Conservation (phyloP, 2,797 vertebrate species). For the Gymnoscopelus braueri region DNA sequence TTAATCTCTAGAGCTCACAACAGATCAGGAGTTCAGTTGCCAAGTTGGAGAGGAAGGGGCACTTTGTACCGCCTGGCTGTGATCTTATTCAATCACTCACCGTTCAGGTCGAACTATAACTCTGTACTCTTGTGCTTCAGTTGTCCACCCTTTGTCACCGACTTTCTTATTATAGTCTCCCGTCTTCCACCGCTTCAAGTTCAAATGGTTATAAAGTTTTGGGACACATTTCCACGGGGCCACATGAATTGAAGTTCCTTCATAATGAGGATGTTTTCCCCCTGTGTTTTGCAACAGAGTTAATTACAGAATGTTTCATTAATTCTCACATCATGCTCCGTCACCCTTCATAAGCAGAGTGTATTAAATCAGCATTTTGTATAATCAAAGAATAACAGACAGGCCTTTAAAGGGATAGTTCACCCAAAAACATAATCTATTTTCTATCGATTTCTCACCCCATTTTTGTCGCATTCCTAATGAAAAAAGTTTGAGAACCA, state of each 20-base stretch:
- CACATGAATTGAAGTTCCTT: constrained; percentile 14
- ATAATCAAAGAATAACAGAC: constrained; percentile 18
- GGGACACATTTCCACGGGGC: neutral
- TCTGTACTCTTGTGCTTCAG: constrained; percentile 13
- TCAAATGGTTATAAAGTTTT: neutral
- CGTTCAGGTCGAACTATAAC: constrained; percentile 54
- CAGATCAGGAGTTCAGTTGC: constrained; percentile 32
- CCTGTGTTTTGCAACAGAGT: neutral
- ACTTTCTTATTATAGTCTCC: constrained; percentile 47
- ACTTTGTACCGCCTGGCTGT: constrained; percentile 23
- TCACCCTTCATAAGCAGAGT: neutral
- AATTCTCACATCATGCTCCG: constrained; percentile 1
- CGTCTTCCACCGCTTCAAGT: constrained; percentile 13
- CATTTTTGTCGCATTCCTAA: too few relatives aligned
- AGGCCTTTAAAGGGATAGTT: neutral
- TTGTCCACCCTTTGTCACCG: constrained; percentile 32
- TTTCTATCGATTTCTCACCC: too few relatives aligned
- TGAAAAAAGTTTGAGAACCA: too few relatives aligned
- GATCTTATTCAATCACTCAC: constrained; percentile 54
- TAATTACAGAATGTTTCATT: constrained; percentile 5
- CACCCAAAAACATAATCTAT: too few relatives aligned
- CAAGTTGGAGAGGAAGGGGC: constrained; percentile 10
- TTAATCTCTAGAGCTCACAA: constrained; percentile 38
- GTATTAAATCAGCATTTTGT: constrained; percentile 13
- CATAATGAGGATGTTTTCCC: neutral